Evolutionary conservation across 2,888 invertebrate genomes (phyloP).

Genomic region (Andrena minutula): DNA sequence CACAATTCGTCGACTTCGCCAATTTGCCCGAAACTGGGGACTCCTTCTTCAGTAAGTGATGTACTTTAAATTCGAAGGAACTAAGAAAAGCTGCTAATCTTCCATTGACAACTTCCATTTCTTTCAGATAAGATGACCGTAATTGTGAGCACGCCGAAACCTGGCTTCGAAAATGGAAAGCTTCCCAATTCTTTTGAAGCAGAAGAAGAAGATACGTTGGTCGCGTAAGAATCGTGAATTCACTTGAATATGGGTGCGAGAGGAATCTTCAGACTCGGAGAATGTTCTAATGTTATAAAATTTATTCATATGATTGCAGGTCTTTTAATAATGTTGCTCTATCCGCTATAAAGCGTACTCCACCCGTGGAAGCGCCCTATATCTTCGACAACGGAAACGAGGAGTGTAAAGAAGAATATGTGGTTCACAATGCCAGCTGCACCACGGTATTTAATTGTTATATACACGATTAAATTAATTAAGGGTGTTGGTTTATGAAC

Average conservation of each 20-base stretch:
- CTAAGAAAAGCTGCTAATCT: not conserved
- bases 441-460: conserved; percentile 10
- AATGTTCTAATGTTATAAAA: not conserved
- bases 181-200: not conserved
- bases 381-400: too few relatives aligned
- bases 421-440: not conserved
- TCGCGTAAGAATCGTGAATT: conserved; percentile 12
- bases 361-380: too few relatives aligned
- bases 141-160: conserved; percentile 21
- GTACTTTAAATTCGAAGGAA: not conserved
- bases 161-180: not conserved
- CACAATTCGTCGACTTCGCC: conserved; percentile 46
- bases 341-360: not conserved
- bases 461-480: not conserved
- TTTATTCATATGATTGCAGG: conserved; percentile 10
- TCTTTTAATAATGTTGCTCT: conserved; percentile 13
- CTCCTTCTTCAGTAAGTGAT: conserved; percentile 42
- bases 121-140: conserved; percentile 6
- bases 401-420: not conserved
- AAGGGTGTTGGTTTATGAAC: not conserved
- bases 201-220: not conserved
- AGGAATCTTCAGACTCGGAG: too few relatives aligned
- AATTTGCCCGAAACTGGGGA: conserved; percentile 1
- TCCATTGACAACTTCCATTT: not conserved
- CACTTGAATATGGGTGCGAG: too few relatives aligned